Evolutionary conservation across 2,113 vertebrate genomes (phyloP).

Genomic region (Chloroceryle aenea): DNA sequence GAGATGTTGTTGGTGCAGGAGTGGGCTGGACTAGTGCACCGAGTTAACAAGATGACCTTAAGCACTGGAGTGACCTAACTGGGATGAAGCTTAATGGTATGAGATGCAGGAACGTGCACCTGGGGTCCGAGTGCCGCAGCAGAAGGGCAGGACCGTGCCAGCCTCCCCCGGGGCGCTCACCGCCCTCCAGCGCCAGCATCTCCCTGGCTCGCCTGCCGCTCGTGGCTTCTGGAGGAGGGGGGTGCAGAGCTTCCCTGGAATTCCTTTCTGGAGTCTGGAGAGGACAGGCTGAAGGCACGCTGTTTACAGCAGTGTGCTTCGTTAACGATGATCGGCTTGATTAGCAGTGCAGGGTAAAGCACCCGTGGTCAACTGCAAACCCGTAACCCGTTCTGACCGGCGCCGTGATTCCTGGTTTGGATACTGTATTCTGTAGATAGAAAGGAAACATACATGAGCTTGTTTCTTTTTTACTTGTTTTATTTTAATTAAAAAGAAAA

Average conservation of each 20-base stretch:
- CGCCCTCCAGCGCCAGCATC: fast-evolving
- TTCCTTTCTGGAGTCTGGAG: too few relatives aligned
- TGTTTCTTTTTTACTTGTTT: background rate
- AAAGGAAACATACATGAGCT: background rate
- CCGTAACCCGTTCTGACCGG: fast-evolving
- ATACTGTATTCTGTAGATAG: fast-evolving
- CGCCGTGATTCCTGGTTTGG: fast-evolving
- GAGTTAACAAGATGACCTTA: background rate
- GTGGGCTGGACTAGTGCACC: background rate
- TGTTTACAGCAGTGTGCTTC: too few relatives aligned
- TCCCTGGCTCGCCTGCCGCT: background rate
- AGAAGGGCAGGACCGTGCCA: fast-evolving
- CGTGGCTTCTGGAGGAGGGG: fast-evolving
- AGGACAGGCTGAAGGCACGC: background rate
- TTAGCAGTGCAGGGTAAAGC: background rate
- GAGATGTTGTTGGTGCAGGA: background rate
- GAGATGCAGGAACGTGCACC: background rate
- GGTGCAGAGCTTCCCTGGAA: background rate
- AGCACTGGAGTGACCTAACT: fast-evolving
- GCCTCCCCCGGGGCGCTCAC: background rate
- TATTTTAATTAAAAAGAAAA: background rate
- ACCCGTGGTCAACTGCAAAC: fast-evolving
- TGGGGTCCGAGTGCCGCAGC: background rate
- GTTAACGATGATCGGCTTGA: fast-evolving
- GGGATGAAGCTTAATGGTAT: background rate